These are phyloP conservation scores for Tineola bisselliella DNA, from an alignment of 2,888 invertebrate genomes.

Conservation along the genomic window DNA sequence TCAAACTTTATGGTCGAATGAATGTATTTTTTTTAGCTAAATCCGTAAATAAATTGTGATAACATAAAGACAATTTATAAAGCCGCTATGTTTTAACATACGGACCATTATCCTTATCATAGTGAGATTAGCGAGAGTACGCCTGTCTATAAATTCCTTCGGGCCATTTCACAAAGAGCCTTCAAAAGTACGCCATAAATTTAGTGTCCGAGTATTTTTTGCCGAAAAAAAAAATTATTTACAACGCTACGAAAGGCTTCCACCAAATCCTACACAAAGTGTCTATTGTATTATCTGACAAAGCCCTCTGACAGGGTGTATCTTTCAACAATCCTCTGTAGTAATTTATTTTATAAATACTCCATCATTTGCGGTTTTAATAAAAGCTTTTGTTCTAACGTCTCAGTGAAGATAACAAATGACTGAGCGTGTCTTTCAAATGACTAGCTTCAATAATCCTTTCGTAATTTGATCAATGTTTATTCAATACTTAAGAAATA, in stretches of 20 bases:
- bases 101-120: background rate
- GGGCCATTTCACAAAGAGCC: conserved; percentile 9
- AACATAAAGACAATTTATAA: too few species aligned
- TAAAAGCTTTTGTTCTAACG: conserved; percentile 21
- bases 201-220: conserved; percentile 5
- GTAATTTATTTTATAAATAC: conserved; percentile 36
- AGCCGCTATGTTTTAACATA: too few species aligned
- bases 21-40: too few species aligned
- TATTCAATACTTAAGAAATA: background rate
- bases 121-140: conserved; percentile 21
- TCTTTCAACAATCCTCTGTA: conserved; percentile 29
- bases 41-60: too few species aligned
- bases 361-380: conserved; percentile 31
- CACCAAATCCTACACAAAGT: conserved; percentile 31
- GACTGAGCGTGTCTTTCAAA: conserved; percentile 19
- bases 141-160: conserved; percentile 11
- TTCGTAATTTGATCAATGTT: conserved; percentile 1
- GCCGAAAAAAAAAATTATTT: conserved; percentile 27
- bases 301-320: conserved; percentile 35
- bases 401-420: conserved; percentile 24
- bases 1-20: too few species aligned
- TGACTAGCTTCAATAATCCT: conserved; percentile 7
- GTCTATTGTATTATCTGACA: conserved; percentile 39
- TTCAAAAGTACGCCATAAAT: conserved; percentile 11
- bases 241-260: conserved; percentile 27